A percentile compares a stretch with the other conserved stretches of the same genome.
phyloP scores from a whole-genome alignment of 2,113 vertebrate species.

The Myxocyprinus asiaticus region DNA sequence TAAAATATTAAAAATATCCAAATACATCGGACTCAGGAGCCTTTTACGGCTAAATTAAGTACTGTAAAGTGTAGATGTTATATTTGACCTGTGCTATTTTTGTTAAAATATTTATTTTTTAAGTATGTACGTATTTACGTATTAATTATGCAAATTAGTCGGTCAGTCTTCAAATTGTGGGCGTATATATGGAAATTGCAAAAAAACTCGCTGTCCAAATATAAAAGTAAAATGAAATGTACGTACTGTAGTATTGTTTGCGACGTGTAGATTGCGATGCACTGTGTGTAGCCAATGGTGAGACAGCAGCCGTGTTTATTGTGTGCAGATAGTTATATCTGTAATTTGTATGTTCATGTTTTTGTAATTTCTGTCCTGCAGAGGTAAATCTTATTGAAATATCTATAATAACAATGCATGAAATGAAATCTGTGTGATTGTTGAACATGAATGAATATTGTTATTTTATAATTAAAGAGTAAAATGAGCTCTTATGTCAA shows the following conservation, averaged over 20 bases:
- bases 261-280: slow-evolving; percentile 44
- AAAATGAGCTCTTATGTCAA: neutral
- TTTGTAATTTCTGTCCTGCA: slow-evolving; percentile 46
- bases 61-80: slow-evolving; percentile 58
- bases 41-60: slow-evolving; percentile 45
- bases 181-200: slow-evolving; percentile 5
- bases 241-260: slow-evolving; percentile 13
- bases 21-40: slow-evolving; percentile 54
- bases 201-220: slow-evolving; percentile 39
- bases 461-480: slow-evolving; percentile 28
- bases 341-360: slow-evolving; percentile 47
- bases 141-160: slow-evolving; percentile 48
- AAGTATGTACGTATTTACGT: slow-evolving; percentile 36
- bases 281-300: slow-evolving; percentile 44
- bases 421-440: slow-evolving; percentile 44
- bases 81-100: slow-evolving; percentile 59
- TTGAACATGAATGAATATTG: slow-evolving; percentile 42
- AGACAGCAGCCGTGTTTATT: slow-evolving; percentile 39
- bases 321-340: slow-evolving; percentile 43
- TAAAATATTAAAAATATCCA: slow-evolving; percentile 21
- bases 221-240: slow-evolving; percentile 20
- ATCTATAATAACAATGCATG: slow-evolving; percentile 53
- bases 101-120: slow-evolving; percentile 57
- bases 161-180: neutral
- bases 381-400: slow-evolving; percentile 30